Conservation (phyloP, 2,113 vertebrate species). For the Mesitornis unicolor region DNA sequence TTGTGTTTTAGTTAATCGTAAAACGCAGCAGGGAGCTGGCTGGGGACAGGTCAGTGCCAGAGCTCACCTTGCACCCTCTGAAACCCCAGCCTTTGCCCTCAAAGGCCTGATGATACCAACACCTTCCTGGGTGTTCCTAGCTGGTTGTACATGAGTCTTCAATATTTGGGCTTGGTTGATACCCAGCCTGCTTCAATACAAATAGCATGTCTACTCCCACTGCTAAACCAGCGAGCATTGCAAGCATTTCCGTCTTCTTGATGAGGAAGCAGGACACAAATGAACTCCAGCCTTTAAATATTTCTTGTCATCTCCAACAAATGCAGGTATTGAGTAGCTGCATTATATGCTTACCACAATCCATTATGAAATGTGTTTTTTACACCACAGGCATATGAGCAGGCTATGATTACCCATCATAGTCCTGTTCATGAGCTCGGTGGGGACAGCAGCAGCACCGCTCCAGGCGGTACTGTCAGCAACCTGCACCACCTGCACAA, state of each 20-base stretch:
- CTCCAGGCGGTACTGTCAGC: background rate
- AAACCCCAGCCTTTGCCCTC: background rate
- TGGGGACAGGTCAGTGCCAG: background rate
- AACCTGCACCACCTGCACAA: background rate
- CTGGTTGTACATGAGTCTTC: background rate
- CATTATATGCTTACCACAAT: background rate
- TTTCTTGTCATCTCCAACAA: background rate
- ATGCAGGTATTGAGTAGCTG: accelerated
- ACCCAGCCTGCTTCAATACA: background rate
- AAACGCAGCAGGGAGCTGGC: background rate
- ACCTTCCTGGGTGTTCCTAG: background rate
- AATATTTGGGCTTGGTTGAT: background rate
- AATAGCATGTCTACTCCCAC: background rate
- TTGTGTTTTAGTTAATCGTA: background rate
- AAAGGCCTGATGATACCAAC: background rate
- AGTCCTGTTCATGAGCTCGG: background rate
- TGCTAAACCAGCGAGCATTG: background rate
- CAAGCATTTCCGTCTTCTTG: background rate
- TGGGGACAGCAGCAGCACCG: background rate
- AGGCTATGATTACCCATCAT: background rate
- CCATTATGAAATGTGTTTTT: background rate
- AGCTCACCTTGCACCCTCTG: background rate
- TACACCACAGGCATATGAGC: background rate
- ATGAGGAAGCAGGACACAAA: background rate
- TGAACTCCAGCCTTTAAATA: background rate